phyloP scores from a whole-genome alignment of 2,888 invertebrate genomes.

The Mylabris sibirica region DNA sequence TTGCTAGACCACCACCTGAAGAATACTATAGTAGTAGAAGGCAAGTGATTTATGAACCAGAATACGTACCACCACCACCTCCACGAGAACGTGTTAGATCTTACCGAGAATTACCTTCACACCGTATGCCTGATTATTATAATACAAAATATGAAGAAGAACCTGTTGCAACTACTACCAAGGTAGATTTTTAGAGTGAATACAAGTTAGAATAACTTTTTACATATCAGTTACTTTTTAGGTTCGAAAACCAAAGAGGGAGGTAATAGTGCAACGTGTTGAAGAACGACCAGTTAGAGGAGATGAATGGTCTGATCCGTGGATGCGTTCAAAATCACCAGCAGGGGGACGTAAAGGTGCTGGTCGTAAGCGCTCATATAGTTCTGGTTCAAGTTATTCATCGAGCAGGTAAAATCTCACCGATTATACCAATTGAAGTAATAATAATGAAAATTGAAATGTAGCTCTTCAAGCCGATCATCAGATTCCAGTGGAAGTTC shows the following conservation, averaged over 20 bases:
- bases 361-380: conserved; percentile 69
- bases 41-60: conserved; percentile 59
- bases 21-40: conserved; percentile 55
- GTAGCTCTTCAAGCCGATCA: conserved; percentile 56
- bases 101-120: conserved; percentile 65
- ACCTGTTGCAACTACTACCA: conserved; percentile 30
- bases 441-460: conserved; percentile 17
- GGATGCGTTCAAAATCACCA: conserved; percentile 83
- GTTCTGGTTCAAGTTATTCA: conserved; percentile 75
- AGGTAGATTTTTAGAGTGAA: conserved; percentile 17
- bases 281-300: conserved; percentile 62
- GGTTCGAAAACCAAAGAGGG: conserved; percentile 58
- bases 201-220: not conserved
- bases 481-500: conserved; percentile 55
- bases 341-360: conserved; percentile 65
- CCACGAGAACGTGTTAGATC: conserved; percentile 58
- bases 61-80: conserved; percentile 52
- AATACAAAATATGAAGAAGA: conserved; percentile 64
- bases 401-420: conserved; percentile 63
- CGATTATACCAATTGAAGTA: not conserved
- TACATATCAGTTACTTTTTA: conserved; percentile 18
- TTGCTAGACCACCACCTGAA: conserved; percentile 46
- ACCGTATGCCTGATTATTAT: conserved; percentile 65
- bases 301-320: conserved; percentile 96
- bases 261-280: conserved; percentile 79